Conservation (phyloP, 1,140 invertebrate genomes). For the Diploscapter pachys region DNA sequence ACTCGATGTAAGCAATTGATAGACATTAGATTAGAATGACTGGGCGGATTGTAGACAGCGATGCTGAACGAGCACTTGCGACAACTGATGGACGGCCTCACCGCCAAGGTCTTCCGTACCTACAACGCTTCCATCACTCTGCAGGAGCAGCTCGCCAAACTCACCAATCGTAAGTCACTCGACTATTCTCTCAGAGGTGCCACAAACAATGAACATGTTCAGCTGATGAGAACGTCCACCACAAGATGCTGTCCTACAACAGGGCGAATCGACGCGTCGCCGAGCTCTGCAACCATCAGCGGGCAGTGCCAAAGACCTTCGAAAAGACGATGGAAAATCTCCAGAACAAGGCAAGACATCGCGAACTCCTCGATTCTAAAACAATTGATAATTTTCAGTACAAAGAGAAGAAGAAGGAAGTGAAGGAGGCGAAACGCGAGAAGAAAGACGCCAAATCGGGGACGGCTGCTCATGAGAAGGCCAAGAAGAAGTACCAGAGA, state of each 20-base stretch:
- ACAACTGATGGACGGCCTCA: slow-evolving; percentile 94
- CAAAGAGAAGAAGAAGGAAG: slow-evolving; percentile 71
- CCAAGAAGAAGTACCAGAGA: slow-evolving; percentile 80
- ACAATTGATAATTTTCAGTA: slow-evolving; percentile 65
- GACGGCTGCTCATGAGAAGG: slow-evolving; percentile 70
- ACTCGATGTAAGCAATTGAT: slow-evolving; percentile 71
- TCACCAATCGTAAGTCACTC: slow-evolving; percentile 73
- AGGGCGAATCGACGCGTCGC: slow-evolving; percentile 96
- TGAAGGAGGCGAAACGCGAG: slow-evolving; percentile 59
- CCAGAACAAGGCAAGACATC: slow-evolving; percentile 72
- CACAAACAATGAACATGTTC: slow-evolving; percentile 16
- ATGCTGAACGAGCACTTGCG: slow-evolving; percentile 96
- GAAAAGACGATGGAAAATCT: slow-evolving; percentile 98
- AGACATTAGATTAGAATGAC: not conserved
- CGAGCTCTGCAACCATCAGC: slow-evolving; percentile 99
- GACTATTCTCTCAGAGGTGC: not conserved
- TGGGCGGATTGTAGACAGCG: slow-evolving; percentile 68
- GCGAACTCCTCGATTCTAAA: not conserved
- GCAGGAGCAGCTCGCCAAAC: slow-evolving; percentile 86
- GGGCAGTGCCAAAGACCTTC: slow-evolving; percentile 87
- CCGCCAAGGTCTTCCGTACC: slow-evolving; percentile 99
- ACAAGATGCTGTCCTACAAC: slow-evolving; percentile 78
- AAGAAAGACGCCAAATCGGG: slow-evolving; percentile 72
- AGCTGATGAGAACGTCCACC: slow-evolving; percentile 47
- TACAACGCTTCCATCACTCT: slow-evolving; percentile 97